Conservation (phyloP, 2,888 invertebrate species). For the Oscheius sp. region DNA sequence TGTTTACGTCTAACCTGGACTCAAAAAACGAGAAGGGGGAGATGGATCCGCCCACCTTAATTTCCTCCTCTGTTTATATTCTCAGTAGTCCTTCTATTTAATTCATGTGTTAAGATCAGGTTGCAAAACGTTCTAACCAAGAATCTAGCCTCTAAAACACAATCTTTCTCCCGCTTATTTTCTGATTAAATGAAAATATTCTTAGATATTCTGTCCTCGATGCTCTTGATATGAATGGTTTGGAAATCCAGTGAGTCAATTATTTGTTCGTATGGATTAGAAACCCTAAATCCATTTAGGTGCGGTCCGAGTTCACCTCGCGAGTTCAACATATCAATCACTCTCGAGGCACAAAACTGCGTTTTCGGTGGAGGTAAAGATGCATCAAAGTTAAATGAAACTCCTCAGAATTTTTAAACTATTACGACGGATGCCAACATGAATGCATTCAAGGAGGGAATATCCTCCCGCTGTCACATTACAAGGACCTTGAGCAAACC, state of each 20-base stretch:
- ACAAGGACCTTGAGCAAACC: conserved; percentile 39
- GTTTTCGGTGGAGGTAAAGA: not conserved
- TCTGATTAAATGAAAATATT: too few species aligned
- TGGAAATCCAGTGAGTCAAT: conserved; percentile 1
- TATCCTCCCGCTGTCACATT: conserved; percentile 34
- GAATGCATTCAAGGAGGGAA: conserved; percentile 34
- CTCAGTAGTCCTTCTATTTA: too few species aligned
- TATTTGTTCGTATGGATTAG: not conserved
- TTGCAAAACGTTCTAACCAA: conserved; percentile 11
- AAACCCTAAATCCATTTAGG: not conserved
- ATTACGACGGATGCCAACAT: conserved; percentile 42
- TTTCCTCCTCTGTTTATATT: not conserved
- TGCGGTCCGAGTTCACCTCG: conserved; percentile 22
- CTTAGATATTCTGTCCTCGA: too few species aligned
- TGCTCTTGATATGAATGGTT: conserved; percentile 11
- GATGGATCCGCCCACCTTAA: conserved; percentile 7
- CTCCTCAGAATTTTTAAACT: conserved; percentile 8
- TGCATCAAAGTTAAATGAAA: not conserved
- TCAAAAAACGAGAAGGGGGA: conserved; percentile 2
- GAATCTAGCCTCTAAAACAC: too few species aligned
- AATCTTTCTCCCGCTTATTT: too few species aligned
- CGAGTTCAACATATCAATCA: conserved; percentile 6
- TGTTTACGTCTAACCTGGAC: not conserved
- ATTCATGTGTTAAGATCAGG: not conserved
- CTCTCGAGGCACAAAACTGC: conserved; percentile 5